Evolutionary conservation across 2,113 vertebrate genomes (phyloP), one percentile per base, ranked within the genome.

Genomic region (Pionites leucogaster): DNA sequence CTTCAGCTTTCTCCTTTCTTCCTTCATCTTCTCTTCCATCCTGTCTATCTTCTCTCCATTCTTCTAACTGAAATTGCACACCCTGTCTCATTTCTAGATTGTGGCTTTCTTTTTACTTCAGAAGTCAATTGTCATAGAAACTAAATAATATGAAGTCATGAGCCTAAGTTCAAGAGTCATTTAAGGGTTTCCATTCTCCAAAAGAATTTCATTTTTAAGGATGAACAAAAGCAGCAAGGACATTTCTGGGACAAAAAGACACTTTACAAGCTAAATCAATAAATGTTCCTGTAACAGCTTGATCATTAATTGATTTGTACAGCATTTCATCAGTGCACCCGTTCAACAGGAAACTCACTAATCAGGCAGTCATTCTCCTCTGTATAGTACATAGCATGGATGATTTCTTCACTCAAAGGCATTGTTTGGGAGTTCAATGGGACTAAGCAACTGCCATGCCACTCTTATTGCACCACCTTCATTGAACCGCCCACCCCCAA

Each of bases 261-360:
- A 70, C n/a, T 82, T 90, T 50, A 60, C 17, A 50, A 92, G 70
- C 29, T 24, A 60, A 71, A 86, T 83, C 94, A 90, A 31, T 92
- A 82, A 75, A 10, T 68, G 33, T 22, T 71, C 49, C 79, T 88
- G 90, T 60, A 67, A 71, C 75, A 86, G 59, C 50, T 60, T 93
- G 59, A 94, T 92, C 76, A 60, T 92, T 88, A 82, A 82, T 87
- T 84, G 74, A 87, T 90, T 86, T 65, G 55, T 53, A 67, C 11
- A 39, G 29, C 18, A 18, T 59, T 74, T 90, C 74, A 81, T 64
- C 77, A 77, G 91, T 28, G 20, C 31, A 52, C 52, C 11, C 10
- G 2, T 88, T 86, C 68, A 83, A 55, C 46, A 81, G 76, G 76
- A 90, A 93, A 75, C 18, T 74, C 93, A 35, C 60, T 70, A 70